phyloP scores from a whole-genome alignment of 2,888 invertebrate genomes.

The Nomada hirtipes region DNA sequence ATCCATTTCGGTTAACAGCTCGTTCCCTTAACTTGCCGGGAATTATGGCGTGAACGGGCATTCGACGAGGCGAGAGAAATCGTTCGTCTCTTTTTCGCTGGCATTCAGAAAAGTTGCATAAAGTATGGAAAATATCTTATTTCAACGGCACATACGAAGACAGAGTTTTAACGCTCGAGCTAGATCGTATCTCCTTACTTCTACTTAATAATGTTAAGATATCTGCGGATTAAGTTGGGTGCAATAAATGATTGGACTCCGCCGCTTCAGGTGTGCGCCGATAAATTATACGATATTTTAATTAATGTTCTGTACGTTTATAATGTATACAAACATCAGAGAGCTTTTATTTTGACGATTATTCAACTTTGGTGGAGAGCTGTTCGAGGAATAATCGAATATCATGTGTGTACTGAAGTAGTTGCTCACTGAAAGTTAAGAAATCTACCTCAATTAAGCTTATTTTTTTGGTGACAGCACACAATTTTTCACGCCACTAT shows the following conservation, averaged over 20 bases:
- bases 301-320: neutral
- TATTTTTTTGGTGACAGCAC: too few species aligned
- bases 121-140: constrained; percentile 42
- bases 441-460: too few species aligned
- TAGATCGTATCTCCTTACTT: neutral
- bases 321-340: neutral
- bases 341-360: neutral
- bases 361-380: neutral
- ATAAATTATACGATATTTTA: constrained; percentile 12
- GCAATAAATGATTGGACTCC: neutral
- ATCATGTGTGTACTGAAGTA: too few species aligned
- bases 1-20: constrained; percentile 56
- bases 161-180: constrained; percentile 14
- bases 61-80: constrained; percentile 17
- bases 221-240: neutral
- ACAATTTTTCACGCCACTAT: too few species aligned
- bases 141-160: neutral
- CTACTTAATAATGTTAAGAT: constrained; percentile 12
- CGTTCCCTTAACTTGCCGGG: constrained; percentile 38
- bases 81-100: constrained; percentile 4
- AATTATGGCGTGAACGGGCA: constrained; percentile 34
- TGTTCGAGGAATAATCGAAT: too few species aligned
- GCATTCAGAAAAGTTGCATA: constrained; percentile 7
- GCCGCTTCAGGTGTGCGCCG: neutral
- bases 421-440: too few species aligned